Conservation (phyloP, 2,797 vertebrate species). For the Coranthus polyacanthus region DNA sequence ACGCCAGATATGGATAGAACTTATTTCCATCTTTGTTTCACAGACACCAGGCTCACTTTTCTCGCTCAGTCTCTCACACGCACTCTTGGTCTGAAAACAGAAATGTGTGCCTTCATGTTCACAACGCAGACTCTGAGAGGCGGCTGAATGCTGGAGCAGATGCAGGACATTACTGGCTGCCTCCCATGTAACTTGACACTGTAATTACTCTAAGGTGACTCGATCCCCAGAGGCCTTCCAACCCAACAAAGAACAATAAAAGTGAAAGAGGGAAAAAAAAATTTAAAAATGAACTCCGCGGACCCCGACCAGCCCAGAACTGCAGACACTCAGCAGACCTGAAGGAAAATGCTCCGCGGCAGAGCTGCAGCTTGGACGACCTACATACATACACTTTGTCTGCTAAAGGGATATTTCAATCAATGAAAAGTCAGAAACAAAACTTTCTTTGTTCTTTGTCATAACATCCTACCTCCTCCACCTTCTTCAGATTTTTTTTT, state of each 20-base stretch:
- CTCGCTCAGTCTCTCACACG: slow-evolving; percentile 5
- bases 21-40: not conserved
- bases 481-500: too few species aligned
- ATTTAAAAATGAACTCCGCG: slow-evolving; percentile 23
- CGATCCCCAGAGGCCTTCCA: slow-evolving; percentile 57
- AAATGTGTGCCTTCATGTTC: slow-evolving; percentile 15
- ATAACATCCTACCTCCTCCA: too few species aligned
- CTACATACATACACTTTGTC: not conserved
- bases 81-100: slow-evolving; percentile 9
- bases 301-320: not conserved
- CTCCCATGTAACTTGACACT: slow-evolving; percentile 67
- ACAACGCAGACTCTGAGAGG: slow-evolving; percentile 7
- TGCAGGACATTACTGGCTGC: slow-evolving; percentile 57
- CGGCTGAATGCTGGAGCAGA: slow-evolving; percentile 36
- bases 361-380: slow-evolving; percentile 4
- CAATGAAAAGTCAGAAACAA: not conserved
- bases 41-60: slow-evolving; percentile 1
- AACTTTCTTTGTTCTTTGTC: not conserved
- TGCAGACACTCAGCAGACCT: slow-evolving; percentile 14
- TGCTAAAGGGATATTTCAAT: not conserved
- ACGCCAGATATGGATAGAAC: not conserved
- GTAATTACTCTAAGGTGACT: slow-evolving; percentile 79
- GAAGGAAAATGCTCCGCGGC: slow-evolving; percentile 10
- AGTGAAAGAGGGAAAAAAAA: slow-evolving; percentile 35
- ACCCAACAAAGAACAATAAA: slow-evolving; percentile 62